Evolutionary conservation across 2,888 invertebrate genomes (phyloP).

Genomic region (Nomada fabriciana): DNA sequence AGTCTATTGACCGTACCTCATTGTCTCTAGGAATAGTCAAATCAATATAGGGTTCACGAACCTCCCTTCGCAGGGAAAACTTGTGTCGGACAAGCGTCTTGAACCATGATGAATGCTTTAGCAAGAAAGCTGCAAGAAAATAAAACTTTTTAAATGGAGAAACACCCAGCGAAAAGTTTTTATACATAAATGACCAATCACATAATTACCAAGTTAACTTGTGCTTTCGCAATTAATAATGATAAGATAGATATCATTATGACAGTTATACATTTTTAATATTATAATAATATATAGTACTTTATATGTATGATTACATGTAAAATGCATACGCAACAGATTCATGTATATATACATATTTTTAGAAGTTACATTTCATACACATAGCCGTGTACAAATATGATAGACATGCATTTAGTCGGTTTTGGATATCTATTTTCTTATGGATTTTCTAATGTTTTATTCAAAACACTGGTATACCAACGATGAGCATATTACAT

Average conservation of each 20-base stretch:
- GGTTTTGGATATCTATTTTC: too few species aligned
- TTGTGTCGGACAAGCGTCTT: constrained; percentile 1
- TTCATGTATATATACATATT: too few species aligned
- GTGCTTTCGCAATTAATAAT: background rate
- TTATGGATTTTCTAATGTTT: too few species aligned
- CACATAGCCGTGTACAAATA: too few species aligned
- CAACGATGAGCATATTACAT: too few species aligned
- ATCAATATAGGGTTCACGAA: constrained; percentile 68
- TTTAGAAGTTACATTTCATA: too few species aligned
- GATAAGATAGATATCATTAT: background rate
- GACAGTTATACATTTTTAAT: background rate
- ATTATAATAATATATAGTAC: too few species aligned
- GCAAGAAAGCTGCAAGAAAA: background rate
- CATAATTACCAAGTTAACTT: background rate
- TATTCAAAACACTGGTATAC: too few species aligned
- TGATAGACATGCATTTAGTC: too few species aligned
- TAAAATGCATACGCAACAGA: too few species aligned
- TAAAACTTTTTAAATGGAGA: background rate
- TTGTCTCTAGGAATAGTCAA: constrained; percentile 62
- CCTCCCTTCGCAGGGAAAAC: constrained; percentile 20
- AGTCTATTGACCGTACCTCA: constrained; percentile 64
- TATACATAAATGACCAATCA: background rate
- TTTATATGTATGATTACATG: too few species aligned
- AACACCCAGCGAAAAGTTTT: background rate
- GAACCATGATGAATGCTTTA: background rate